Conservation (phyloP, 2,888 invertebrate genomes). For the Limnephilus rhombicus region DNA sequence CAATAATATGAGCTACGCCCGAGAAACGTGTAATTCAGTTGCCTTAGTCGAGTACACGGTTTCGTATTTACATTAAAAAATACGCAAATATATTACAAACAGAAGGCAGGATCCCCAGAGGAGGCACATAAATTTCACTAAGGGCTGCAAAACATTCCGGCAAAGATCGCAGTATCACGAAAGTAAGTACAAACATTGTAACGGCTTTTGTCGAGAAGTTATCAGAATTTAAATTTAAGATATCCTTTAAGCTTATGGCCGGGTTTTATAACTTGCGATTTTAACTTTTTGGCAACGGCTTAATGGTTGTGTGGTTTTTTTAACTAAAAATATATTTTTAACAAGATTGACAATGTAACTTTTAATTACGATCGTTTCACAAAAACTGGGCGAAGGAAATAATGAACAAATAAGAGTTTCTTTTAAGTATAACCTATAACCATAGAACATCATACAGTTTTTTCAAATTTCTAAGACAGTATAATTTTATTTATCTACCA, state of each 20-base stretch:
- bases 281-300: neutral
- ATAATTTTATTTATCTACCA: too few species aligned
- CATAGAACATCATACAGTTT: too few species aligned
- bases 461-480: too few species aligned
- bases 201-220: conserved; percentile 26
- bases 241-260: conserved; percentile 15
- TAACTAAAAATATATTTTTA: neutral
- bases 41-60: conserved; percentile 13
- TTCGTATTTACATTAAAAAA: conserved; percentile 45
- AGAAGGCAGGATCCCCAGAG: conserved; percentile 18
- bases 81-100: conserved; percentile 45
- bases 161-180: conserved; percentile 40
- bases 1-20: neutral
- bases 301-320: neutral
- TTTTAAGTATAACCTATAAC: too few species aligned
- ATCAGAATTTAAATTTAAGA: conserved; percentile 27
- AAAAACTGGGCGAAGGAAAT: neutral
- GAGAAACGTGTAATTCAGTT: conserved; percentile 18
- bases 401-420: neutral
- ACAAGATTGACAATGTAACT: neutral
- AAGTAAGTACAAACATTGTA: neutral
- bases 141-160: conserved; percentile 30
- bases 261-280: neutral
- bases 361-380: neutral
- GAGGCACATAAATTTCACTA: conserved; percentile 40